These are phyloP conservation scores for Lagenorhynchus albirostris DNA, from an alignment of 2,113 vertebrate species.

Conservation along the genomic window DNA sequence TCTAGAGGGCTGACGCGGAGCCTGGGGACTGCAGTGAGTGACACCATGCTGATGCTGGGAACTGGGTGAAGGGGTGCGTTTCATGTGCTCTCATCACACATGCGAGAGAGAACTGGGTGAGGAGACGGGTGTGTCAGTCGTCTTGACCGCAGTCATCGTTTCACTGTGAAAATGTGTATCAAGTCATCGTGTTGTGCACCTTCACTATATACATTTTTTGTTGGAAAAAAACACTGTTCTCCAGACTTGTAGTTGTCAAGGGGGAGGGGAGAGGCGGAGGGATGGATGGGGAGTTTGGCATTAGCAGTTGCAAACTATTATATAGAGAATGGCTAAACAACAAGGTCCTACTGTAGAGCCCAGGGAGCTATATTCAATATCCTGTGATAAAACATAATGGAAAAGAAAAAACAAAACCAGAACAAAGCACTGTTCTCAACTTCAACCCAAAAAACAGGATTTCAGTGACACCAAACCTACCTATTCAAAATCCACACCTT, in stretches of 20 bases:
- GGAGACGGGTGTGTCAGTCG: fast-evolving
- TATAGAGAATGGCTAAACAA: neutral
- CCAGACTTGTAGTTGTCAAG: neutral
- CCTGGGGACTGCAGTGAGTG: fast-evolving
- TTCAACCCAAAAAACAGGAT: neutral
- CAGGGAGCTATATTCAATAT: fast-evolving
- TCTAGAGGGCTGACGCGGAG: fast-evolving
- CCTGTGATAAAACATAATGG: neutral
- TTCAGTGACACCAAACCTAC: neutral
- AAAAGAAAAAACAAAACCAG: neutral
- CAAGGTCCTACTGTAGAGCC: fast-evolving
- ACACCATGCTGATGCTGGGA: fast-evolving
- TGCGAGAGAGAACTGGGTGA: fast-evolving
- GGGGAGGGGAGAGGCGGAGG: neutral
- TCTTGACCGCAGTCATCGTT: fast-evolving
- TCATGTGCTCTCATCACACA: fast-evolving
- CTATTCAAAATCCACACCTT: too few relatives aligned
- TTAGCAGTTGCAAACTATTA: neutral
- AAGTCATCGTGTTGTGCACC: fast-evolving
- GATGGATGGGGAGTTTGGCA: neutral
- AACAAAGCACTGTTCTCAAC: neutral
- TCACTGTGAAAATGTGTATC: neutral
- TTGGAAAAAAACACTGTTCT: neutral
- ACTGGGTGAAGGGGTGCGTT: fast-evolving
- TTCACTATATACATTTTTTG: neutral